phyloP scores from a whole-genome alignment of 2,113 vertebrate species.

The Hemiscyllium ocellatum region DNA sequence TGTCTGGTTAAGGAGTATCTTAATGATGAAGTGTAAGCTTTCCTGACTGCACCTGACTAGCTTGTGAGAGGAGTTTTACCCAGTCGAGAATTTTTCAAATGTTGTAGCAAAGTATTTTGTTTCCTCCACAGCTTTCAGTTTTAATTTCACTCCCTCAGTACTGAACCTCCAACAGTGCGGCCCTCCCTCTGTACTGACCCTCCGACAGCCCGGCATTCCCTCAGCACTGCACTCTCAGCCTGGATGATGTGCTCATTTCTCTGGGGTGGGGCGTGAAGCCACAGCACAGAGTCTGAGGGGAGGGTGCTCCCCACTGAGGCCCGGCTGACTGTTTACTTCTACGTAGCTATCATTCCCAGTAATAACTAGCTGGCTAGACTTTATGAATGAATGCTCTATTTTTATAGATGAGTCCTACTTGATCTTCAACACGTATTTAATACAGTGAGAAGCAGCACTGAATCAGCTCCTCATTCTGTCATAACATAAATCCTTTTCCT shows the following conservation, averaged over 20 bases:
- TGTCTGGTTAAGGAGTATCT: neutral
- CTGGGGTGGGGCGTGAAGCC: too few species aligned
- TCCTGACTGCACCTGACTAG: neutral
- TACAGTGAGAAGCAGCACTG: too few species aligned
- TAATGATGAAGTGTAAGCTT: neutral
- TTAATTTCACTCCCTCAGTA: neutral
- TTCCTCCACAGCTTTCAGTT: too few species aligned
- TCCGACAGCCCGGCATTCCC: too few species aligned
- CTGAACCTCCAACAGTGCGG: too few species aligned
- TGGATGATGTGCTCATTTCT: too few species aligned
- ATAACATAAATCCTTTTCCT: neutral
- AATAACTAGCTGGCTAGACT: neutral
- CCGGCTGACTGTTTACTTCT: neutral
- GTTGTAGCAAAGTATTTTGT: neutral
- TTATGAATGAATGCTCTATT: neutral
- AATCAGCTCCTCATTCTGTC: neutral
- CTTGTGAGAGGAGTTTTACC: neutral
- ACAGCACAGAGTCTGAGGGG: too few species aligned
- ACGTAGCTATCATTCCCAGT: neutral
- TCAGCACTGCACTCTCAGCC: too few species aligned
- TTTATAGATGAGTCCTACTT: too few species aligned
- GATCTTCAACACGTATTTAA: too few species aligned
- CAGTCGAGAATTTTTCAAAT: neutral
- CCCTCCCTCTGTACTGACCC: too few species aligned
- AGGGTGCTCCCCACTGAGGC: neutral